These are phyloP conservation scores for Salvelinus fontinalis DNA, from an alignment of 2,113 vertebrate species.

Conservation along the genomic window DNA sequence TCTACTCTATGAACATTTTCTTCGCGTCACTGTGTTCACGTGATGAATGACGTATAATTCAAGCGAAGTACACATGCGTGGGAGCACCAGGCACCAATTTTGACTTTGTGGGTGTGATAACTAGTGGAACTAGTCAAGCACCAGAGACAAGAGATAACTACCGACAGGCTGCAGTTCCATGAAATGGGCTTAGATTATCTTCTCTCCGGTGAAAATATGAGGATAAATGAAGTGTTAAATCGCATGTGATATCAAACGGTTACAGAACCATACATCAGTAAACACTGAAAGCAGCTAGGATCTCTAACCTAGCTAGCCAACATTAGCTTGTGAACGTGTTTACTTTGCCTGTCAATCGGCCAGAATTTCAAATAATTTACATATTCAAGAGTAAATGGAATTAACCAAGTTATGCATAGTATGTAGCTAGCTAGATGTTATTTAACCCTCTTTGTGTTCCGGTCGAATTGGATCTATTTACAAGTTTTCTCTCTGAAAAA, in stretches of 20 bases:
- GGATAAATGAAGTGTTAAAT: neutral
- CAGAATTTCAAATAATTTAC: neutral
- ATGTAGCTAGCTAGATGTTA: too few relatives aligned
- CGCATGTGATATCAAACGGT: neutral
- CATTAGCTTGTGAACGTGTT: neutral
- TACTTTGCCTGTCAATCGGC: neutral
- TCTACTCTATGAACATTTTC: too few relatives aligned
- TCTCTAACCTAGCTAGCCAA: neutral
- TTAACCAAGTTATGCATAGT: too few relatives aligned
- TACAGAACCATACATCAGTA: neutral
- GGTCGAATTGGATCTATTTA: too few relatives aligned
- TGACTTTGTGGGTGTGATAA: too few relatives aligned
- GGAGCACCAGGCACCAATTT: too few relatives aligned
- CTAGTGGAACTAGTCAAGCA: neutral
- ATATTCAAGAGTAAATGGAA: too few relatives aligned
- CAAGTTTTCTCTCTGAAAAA: too few relatives aligned
- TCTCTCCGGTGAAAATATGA: neutral
- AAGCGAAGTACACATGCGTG: conserved; percentile 55
- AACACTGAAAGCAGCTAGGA: neutral
- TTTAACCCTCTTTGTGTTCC: too few relatives aligned
- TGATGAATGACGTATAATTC: conserved; percentile 19
- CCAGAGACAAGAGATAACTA: conserved; percentile 56
- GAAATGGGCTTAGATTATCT: conserved; percentile 85
- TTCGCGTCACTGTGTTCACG: too few relatives aligned
- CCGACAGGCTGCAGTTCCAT: conserved; percentile 69